phyloP scores from a whole-genome alignment of 1,140 invertebrate genomes.

The Pissodes strobi region DNA sequence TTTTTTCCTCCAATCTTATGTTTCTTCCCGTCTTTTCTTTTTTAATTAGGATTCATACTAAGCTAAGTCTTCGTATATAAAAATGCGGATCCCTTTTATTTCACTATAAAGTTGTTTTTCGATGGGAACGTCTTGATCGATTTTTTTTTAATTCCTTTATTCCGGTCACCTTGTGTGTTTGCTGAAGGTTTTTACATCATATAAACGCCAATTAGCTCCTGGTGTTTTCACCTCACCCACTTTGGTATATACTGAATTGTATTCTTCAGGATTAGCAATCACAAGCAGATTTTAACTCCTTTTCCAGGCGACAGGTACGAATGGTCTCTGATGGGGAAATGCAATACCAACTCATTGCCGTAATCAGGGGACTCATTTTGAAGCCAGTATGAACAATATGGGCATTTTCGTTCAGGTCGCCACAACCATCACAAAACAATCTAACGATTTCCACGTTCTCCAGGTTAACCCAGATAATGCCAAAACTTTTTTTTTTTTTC shows the following conservation, averaged over 20 bases:
- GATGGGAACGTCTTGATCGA: too few relatives aligned
- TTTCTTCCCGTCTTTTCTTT: too few relatives aligned
- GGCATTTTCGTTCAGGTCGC: not conserved
- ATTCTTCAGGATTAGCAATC: not conserved
- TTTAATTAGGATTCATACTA: too few relatives aligned
- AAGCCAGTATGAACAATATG: not conserved
- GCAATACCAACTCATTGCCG: not conserved
- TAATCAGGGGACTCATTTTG: not conserved
- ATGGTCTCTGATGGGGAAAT: not conserved
- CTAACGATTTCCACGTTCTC: not conserved
- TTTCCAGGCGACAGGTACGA: not conserved
- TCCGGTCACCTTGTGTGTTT: too few relatives aligned
- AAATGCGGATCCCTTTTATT: too few relatives aligned
- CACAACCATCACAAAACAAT: not conserved
- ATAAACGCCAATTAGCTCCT: not conserved
- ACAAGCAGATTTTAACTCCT: not conserved
- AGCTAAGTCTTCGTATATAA: too few relatives aligned
- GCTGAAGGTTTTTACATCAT: not conserved
- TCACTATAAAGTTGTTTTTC: too few relatives aligned
- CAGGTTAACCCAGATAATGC: too few relatives aligned
- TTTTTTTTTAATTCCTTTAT: too few relatives aligned
- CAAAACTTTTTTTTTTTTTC: too few relatives aligned
- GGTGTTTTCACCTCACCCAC: not conserved
- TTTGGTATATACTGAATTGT: not conserved
- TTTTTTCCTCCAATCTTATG: too few relatives aligned